Evolutionary conservation across 2,797 vertebrate genomes (phyloP), one percentile per base, ranked within the genome.

Genomic region (Anas acuta): DNA sequence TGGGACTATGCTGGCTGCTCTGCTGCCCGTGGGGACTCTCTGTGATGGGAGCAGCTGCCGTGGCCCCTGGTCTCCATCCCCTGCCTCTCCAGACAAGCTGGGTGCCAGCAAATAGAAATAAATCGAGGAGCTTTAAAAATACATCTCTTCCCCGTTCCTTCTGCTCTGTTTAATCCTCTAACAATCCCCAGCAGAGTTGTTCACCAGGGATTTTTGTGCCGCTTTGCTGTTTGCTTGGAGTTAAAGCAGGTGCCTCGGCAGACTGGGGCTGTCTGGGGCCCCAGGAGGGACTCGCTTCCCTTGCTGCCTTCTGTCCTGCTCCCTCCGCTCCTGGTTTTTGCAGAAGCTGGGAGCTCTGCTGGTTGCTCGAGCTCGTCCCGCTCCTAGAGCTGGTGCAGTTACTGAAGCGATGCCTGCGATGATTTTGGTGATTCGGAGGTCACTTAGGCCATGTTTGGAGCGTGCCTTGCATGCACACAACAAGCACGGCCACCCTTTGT

Each of bases 81-180:
- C 28, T 73, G 51, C 60, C n/a, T 41, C 30, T 82, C 79, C 47
- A 78, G 56, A 0, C 75, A 66, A 87, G 73, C 70, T 67, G 71
- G 41, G n/a, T 93, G 87, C 92, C 93, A 88, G 67, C 87, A 88
- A 94, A 92, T 90, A 95, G 78, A 87, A 93, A 69, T 64, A 94
- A 90, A 95, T 92, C 62, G 92, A 90, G 69, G 74, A 90, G 78
- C 91, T 91, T 91, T 84, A 84, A 95, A 94, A 95, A 91, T 72
- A 61, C 80, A n/a, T 94, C 92, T 89, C 77, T 65, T 93, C 58
- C 71, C 39, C 61, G 32, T 90, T 94, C 74, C 80, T 95, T 96
- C 91, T 95, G 90, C 87, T 95, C 94, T 91, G 80, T 76, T 93
- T 95, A 95, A 90, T 93, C 82, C 80, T 60, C 41, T 75, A 53